Evolutionary conservation across 2,888 invertebrate genomes (phyloP), one percentile per base, ranked within the genome.

Genomic region (Hetaerina titia): DNA sequence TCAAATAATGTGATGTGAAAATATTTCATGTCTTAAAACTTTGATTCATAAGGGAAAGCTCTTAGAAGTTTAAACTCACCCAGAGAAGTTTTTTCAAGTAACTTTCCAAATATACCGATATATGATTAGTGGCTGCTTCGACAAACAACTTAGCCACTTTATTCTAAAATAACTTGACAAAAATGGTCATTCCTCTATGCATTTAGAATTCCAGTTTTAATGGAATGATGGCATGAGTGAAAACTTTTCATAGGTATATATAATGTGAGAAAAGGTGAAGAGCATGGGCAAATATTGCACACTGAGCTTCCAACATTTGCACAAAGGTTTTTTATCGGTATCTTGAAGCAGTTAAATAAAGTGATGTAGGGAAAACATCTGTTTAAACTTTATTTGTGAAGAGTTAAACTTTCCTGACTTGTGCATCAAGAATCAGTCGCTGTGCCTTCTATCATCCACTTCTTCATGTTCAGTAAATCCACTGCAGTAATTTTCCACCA

Each of bases 371-470:
- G 31, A 56, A 92, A 92, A 92, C 69, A 92, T 92, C 92, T 92
- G 69, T 92, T 92, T 74, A 74, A 74, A 92, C 92, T 64, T 92
- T 92, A 31, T 92, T 92, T 92, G 92, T 69, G 69, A 64, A 92
- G 81, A 69, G 92, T 92, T 92, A 92, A 92, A 92, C 69, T 69
- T 92, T 92, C 92, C 69, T 69, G 69, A 92, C 92, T 92, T 92
- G 92, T 92, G 92, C 92, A 92, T 92, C 81, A 94, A 95, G 90
- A 95, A 95, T 95, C 95, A 95, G 95, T 95, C 95, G 94, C 95
- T 95, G 95, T 95, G 95, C 95, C 95, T 95, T 95, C 95, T 95
- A 94, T 95, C 95, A 89, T 95, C 95, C 94, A 95, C 95, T 95
- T 95, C 89, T 95, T 92, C 92, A 92, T 92, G 74, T 92, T 92